Percentiles rank a stretch among this genome's conserved stretches.
Conservation (phyloP, 1,140 invertebrate genomes). For the Tetraneura akinire region DNA sequence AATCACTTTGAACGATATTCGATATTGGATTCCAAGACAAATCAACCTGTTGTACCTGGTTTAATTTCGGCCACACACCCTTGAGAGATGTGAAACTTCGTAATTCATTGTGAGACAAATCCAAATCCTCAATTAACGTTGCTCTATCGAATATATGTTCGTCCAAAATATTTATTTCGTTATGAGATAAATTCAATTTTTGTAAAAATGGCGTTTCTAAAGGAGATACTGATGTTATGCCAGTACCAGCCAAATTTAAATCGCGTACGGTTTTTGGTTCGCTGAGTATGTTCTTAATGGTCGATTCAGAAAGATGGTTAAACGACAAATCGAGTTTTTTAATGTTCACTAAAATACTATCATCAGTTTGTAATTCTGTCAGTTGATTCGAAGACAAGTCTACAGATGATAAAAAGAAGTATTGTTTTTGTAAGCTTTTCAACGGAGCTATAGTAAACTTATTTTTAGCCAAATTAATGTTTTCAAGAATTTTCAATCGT, state of each 20-base stretch:
- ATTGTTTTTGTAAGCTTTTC: conserved; percentile 77
- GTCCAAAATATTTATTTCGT: conserved; percentile 70
- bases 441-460: conserved; percentile 76
- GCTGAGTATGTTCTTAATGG: conserved; percentile 74
- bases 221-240: conserved; percentile 68
- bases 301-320: conserved; percentile 76
- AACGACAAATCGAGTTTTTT: conserved; percentile 83
- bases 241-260: conserved; percentile 78
- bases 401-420: conserved; percentile 75
- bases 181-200: conserved; percentile 77
- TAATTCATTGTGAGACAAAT: conserved; percentile 76
- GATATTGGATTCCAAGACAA: conserved; percentile 77
- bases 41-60: conserved; percentile 70
- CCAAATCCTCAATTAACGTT: conserved; percentile 75
- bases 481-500: conserved; percentile 76
- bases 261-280: conserved; percentile 85
- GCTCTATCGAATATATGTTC: conserved; percentile 73
- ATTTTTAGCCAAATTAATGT: conserved; percentile 78
- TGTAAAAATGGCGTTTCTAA: conserved; percentile 86
- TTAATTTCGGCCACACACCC: conserved; percentile 68
- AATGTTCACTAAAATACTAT: conserved; percentile 82
- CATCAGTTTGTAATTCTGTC: conserved; percentile 75
- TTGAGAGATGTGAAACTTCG: conserved; percentile 58
- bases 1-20: conserved; percentile 72
- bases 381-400: conserved; percentile 80